Base-by-base conservation (phyloP, 2,888 invertebrate species). In the Eristalis tenax region DNA sequence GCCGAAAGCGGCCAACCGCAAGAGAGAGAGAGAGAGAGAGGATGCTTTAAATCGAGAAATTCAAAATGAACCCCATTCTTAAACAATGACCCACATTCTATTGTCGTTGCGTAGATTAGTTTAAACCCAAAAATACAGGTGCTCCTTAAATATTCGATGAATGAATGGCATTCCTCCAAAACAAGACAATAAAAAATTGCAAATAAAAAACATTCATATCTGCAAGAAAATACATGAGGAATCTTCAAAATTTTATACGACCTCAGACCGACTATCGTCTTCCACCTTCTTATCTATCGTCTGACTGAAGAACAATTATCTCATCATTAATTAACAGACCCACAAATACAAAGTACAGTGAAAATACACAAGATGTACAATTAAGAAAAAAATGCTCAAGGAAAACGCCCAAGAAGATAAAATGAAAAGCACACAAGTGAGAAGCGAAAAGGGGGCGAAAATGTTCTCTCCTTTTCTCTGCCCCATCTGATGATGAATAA, bases 321-420 rank as follows among this genome's bases (percentile, higher is more conserved):
- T 86, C 86, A 86, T 86, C 78, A 65, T 83, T 82, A 86, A 83
- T 86, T 86, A 82, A 86, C 59, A 65, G 69, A 68, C 43, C 32
- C 32, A 32, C 32, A 5, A 32, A 32, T 8, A 32, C 26, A 66
- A 22, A 26, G 3, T 26, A 26, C 57, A 38, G 43, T 43, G 15
- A 22, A 50, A 50, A 50, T 18, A 50, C 18, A 50, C 50, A 50
- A 50, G 38, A 38, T 56, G 18, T 66, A 38, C 61, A 61, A 77
- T 68, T 68, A 50, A 43, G 32, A 63, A 32, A 28, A 57, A 26
- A n/a, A 18, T 28, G 32, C 11, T 78, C 74, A 79, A 86, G 86
- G 86, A 86, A 86, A 86, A 86, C 86, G 86, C 86, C 86, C 86
- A 82, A 86, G 74, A 74, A 83, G 79, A 75, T 74, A 73, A 85